Conservation (phyloP, 2,113 vertebrate genomes). For the Halichoerus grypus region DNA sequence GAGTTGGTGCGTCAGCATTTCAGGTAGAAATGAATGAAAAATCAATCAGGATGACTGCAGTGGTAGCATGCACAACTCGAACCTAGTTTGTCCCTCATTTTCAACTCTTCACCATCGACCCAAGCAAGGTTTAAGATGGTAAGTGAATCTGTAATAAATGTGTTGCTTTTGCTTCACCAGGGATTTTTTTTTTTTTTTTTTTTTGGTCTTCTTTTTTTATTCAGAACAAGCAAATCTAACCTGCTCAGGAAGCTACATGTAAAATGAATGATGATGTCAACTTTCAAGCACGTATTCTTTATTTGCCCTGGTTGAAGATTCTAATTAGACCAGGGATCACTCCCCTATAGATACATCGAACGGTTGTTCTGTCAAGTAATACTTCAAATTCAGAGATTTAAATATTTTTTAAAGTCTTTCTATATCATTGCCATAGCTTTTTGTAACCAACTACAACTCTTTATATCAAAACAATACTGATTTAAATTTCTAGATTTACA, state of each 20-base stretch:
- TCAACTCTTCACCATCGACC: constrained; percentile 77
- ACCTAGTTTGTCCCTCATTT: constrained; percentile 84
- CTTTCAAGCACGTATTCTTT: constrained; percentile 36
- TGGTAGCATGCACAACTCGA: constrained; percentile 83
- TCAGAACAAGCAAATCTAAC: constrained; percentile 70
- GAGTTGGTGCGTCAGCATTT: constrained; percentile 90
- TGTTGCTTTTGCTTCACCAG: constrained; percentile 61
- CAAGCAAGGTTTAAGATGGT: constrained; percentile 87
- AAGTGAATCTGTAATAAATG: constrained; percentile 82
- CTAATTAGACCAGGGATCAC: constrained; percentile 30
- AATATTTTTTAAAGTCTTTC: background rate
- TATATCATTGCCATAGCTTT: background rate
- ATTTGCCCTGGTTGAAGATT: constrained; percentile 63
- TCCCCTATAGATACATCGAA: background rate
- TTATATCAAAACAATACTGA: background rate
- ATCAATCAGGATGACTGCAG: constrained; percentile 92
- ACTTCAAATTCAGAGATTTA: constrained; percentile 33
- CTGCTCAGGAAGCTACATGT: constrained; percentile 65
- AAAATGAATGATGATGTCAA: constrained; percentile 68
- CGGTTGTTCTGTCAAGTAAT: constrained; percentile 54
- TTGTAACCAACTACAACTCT: constrained; percentile 4
- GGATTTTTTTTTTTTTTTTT: constrained; percentile 53
- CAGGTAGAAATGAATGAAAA: constrained; percentile 91
- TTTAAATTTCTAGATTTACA: constrained; percentile 48
- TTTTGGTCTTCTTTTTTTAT: constrained; percentile 70